These are phyloP conservation scores for Empis livida DNA, from an alignment of 2,888 invertebrate genomes.

Conservation along the genomic window DNA sequence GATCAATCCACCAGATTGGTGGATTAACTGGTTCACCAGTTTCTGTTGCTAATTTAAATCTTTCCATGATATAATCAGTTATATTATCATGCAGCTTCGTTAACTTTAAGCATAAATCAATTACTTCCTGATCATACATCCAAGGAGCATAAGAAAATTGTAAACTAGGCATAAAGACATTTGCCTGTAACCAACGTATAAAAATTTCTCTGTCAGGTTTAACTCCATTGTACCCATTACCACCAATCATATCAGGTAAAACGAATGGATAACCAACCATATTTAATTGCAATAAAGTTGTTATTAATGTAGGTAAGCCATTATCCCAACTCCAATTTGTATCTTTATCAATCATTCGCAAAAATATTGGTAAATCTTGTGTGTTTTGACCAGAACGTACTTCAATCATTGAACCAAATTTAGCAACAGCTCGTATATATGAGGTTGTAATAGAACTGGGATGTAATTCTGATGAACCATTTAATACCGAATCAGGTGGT, in stretches of 20 bases:
- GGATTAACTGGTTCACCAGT: slow-evolving; percentile 61
- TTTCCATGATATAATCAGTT: slow-evolving; percentile 45
- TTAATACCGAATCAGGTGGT: slow-evolving; percentile 43
- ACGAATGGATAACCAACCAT: slow-evolving; percentile 45
- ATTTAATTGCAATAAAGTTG: slow-evolving; percentile 39
- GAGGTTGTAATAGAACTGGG: slow-evolving; percentile 36
- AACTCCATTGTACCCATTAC: slow-evolving; percentile 44
- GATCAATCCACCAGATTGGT: slow-evolving; percentile 78
- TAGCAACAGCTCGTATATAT: slow-evolving; percentile 41
- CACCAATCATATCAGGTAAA: slow-evolving; percentile 67
- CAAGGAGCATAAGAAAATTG: slow-evolving; percentile 69
- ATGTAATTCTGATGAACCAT: slow-evolving; percentile 38
- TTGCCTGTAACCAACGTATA: slow-evolving; percentile 62
- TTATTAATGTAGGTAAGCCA: slow-evolving; percentile 54
- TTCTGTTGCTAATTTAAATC: slow-evolving; percentile 45
- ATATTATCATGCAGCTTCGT: slow-evolving; percentile 51
- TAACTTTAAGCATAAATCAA: slow-evolving; percentile 48
- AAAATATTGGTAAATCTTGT: slow-evolving; percentile 51
- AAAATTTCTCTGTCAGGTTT: slow-evolving; percentile 46
- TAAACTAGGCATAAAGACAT: slow-evolving; percentile 60
- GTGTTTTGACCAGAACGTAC: slow-evolving; percentile 50
- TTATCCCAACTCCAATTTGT: slow-evolving; percentile 50
- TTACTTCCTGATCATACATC: slow-evolving; percentile 50
- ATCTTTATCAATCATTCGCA: slow-evolving; percentile 62
- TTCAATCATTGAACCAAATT: slow-evolving; percentile 49